These are phyloP conservation scores for Hirundichthys speculiger DNA, from an alignment of 2,113 vertebrate species.

Conservation along the genomic window DNA sequence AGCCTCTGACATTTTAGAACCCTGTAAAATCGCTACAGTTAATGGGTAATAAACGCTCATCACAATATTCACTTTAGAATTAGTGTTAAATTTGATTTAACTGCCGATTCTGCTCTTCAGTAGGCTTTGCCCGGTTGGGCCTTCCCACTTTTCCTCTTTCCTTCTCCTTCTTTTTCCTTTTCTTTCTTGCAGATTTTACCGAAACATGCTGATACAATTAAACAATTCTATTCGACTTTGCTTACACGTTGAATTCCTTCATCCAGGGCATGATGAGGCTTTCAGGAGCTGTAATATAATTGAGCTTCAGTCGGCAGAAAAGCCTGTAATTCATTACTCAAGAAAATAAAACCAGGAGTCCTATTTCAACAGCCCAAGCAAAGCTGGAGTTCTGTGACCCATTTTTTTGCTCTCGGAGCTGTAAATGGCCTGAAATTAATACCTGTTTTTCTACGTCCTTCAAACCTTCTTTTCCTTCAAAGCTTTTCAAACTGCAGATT, in stretches of 20 bases:
- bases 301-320: constrained; percentile 69
- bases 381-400: constrained; percentile 66
- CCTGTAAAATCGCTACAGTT: too few species aligned
- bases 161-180: not conserved
- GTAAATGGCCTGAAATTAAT: constrained; percentile 76
- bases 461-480: constrained; percentile 67
- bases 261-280: constrained; percentile 71
- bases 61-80: too few species aligned
- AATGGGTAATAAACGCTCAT: too few species aligned
- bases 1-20: too few species aligned
- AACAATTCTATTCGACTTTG: constrained; percentile 72
- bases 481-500: constrained; percentile 76
- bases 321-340: constrained; percentile 78
- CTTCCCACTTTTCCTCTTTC: constrained; percentile 4
- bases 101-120: constrained; percentile 1
- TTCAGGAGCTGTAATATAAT: constrained; percentile 78
- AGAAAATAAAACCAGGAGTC: constrained; percentile 74
- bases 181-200: constrained; percentile 13
- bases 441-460: constrained; percentile 74
- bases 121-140: not conserved
- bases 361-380: constrained; percentile 62
- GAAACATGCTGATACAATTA: constrained; percentile 77
- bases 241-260: constrained; percentile 75
- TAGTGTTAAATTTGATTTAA: constrained; percentile 4
- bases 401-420: constrained; percentile 68